Evolutionary conservation across 2,797 vertebrate genomes (phyloP), one percentile per base, ranked within the genome.

Genomic region (Lepus townsendii): DNA sequence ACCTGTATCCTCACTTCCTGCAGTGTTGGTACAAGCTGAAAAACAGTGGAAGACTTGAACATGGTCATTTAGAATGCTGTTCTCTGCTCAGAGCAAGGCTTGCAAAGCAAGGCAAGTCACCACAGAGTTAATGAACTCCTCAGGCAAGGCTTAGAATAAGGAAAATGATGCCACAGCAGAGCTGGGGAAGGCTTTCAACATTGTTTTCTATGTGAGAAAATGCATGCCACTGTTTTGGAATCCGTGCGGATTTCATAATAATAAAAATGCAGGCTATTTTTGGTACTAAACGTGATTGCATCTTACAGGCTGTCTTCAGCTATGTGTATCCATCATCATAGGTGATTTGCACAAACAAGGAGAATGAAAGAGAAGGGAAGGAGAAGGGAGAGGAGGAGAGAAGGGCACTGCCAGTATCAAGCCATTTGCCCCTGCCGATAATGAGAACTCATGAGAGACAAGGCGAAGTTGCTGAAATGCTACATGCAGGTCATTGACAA

Each of bases 361-460:
- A 82, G n/a, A 69, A 60, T 4, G 62, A 14, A 1, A n/a, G 32
- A 7, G 38, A 78, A 72, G 66, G 30, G 38, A 50, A 0, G 8
- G 66, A 71, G 10, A 13, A n/a, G 26, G 32, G 27, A 47, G 24
- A 30, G 7, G 30, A n/a, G 6, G 17, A 9, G n/a, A 27, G 32
- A 5, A 5, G 77, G 27, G 30, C 13, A 5, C 2, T 0, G 1
- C 54, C 54, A 73, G 27, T 3, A 7, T 19, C 60, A 30, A 3
- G 16, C 7, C 10, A 1, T 62, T 85, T 65, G 47, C 80, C 26
- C 35, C 38, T 50, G 82, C 65, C 9, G 5, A 71, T 38, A 2
- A 52, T 4, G 6, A n/a, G 57, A 86, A n/a, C 65, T 75, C 52
- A 32, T 0, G 83, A 47, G 65, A n/a, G 35, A 27, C 66, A 38